phyloP scores from a whole-genome alignment of 2,888 invertebrate genomes.

The Phania funesta region DNA sequence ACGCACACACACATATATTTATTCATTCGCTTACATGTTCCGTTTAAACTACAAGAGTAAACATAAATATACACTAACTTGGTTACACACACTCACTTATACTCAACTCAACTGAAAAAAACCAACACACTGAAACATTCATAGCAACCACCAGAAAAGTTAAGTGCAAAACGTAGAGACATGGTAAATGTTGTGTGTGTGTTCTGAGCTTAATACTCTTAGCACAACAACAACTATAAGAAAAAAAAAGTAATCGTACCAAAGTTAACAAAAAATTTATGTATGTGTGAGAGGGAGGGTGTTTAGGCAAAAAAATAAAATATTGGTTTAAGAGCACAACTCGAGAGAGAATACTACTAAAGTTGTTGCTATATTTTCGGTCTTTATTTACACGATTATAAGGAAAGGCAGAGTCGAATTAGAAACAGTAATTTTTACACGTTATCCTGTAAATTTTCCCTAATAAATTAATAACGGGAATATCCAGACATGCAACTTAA shows the following conservation, averaged over 20 bases:
- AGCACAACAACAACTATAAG: constrained; percentile 3
- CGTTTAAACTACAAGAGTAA: not conserved
- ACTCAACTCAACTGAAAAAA: constrained; percentile 21
- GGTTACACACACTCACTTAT: not conserved
- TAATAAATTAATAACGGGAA: too few relatives aligned
- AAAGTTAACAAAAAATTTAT: not conserved
- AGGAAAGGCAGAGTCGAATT: not conserved
- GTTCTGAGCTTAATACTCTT: constrained; percentile 12
- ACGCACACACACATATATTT: not conserved
- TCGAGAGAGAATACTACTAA: not conserved
- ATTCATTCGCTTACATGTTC: constrained; percentile 1
- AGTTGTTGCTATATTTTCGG: constrained; percentile 41
- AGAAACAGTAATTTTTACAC: not conserved
- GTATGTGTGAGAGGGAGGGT: not conserved
- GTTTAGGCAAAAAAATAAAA: not conserved
- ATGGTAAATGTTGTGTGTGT: constrained; percentile 29
- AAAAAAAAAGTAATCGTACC: not conserved
- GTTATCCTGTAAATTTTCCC: not conserved
- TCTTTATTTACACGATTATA: not conserved
- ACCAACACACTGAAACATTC: constrained; percentile 25
- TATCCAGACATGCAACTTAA: too few relatives aligned
- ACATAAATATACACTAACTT: not conserved
- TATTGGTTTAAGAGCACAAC: not conserved
- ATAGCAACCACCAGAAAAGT: constrained; percentile 43
- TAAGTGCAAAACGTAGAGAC: constrained; percentile 49